Percentiles rank a stretch among this genome's conserved stretches.
These are phyloP conservation scores for Apodemus sylvaticus DNA, from an alignment of 2,113 vertebrate species.

Conservation along the genomic window DNA sequence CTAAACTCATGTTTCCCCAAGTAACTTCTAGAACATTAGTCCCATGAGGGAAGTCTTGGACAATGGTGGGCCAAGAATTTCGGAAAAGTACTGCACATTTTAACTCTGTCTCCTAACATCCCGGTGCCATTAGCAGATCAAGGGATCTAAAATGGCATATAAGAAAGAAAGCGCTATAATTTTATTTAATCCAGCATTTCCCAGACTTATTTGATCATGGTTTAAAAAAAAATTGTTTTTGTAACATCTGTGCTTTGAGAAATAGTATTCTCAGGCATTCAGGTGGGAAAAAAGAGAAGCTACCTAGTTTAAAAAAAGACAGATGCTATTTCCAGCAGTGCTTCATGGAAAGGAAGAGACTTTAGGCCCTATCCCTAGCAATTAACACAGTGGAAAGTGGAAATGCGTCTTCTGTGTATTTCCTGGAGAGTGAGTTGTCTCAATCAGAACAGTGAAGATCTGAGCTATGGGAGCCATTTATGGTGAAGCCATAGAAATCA, in stretches of 20 bases:
- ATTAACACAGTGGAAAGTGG: not conserved
- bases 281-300: conserved; percentile 43
- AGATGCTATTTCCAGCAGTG: not conserved
- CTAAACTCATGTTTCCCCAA: conserved; percentile 67
- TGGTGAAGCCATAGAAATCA: not conserved
- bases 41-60: conserved; percentile 60
- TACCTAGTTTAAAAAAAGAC: conserved; percentile 56
- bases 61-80: conserved; percentile 50
- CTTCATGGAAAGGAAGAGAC: not conserved
- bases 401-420: not conserved
- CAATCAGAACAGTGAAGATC: not conserved
- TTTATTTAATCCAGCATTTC: conserved; percentile 70
- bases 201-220: conserved; percentile 63
- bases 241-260: conserved; percentile 68
- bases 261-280: conserved; percentile 62
- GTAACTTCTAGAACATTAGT: conserved; percentile 70
- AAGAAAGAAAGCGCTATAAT: conserved; percentile 63
- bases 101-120: conserved; percentile 37
- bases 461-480: not conserved
- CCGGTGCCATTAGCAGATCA: conserved; percentile 64
- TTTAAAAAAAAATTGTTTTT: not conserved
- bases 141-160: conserved; percentile 58
- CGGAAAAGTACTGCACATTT: conserved; percentile 53
- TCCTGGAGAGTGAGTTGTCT: not conserved
- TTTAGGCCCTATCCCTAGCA: not conserved